These are phyloP conservation scores for Leptinotarsa defecta DNA, from an alignment of 1,140 invertebrate species.

Conservation along the genomic window DNA sequence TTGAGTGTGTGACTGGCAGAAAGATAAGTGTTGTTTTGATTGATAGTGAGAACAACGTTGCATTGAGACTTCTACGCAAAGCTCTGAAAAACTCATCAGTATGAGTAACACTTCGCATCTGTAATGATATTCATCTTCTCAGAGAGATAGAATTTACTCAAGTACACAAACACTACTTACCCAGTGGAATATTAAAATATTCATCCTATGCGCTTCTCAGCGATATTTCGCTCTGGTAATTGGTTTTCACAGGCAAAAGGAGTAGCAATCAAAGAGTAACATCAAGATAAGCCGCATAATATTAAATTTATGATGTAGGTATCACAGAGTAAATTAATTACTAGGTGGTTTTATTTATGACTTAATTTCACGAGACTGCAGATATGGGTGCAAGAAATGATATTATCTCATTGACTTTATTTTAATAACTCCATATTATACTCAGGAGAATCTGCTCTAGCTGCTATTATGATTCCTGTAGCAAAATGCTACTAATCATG, in stretches of 20 bases:
- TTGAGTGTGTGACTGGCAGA: too few species aligned
- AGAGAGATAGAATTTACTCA: too few species aligned
- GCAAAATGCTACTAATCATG: too few species aligned
- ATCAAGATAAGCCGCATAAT: slow-evolving; percentile 8
- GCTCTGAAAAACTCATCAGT: too few species aligned
- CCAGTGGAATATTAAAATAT: not conserved
- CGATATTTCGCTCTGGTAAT: slow-evolving; percentile 5
- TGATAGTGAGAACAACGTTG: too few species aligned
- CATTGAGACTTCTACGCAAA: too few species aligned
- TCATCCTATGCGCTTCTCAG: not conserved
- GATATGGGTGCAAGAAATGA: not conserved
- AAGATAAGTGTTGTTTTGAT: too few species aligned
- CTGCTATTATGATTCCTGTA: too few species aligned
- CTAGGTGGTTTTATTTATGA: slow-evolving; percentile 6
- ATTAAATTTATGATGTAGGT: slow-evolving; percentile 9
- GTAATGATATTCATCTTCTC: too few species aligned
- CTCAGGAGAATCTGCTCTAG: too few species aligned
- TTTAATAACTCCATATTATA: too few species aligned
- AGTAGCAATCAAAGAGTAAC: slow-evolving; percentile 3
- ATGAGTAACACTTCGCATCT: too few species aligned
- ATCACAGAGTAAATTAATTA: slow-evolving; percentile 9
- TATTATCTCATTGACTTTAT: slow-evolving; percentile 7
- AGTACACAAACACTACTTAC: not conserved
- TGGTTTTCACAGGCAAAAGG: slow-evolving; percentile 5
- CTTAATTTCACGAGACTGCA: not conserved